Evolutionary conservation across 2,113 vertebrate genomes (phyloP), one percentile per base, ranked within the genome.

Genomic region (Chloebia gouldiae): DNA sequence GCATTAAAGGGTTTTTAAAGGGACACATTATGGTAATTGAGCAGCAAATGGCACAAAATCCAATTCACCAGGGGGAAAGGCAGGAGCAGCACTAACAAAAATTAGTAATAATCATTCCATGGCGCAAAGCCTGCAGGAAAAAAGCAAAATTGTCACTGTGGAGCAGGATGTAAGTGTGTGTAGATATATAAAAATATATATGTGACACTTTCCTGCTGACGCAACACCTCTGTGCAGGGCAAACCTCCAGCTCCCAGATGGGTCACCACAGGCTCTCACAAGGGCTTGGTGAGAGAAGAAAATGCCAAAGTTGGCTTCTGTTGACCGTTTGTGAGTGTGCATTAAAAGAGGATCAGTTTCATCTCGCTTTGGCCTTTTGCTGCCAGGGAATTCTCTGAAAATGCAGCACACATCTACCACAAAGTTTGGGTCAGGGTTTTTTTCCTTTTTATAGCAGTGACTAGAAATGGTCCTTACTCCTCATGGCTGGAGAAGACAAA

Each of bases 191-290:
- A 19, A 77, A 51, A 56, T 80, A 16, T 70, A 39, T 49, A 53
- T 2, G 40, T n/a, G 72, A 39, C 13, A 8, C 66, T 66, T 73
- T 79, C 39, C 81, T 61, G 63, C 88, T 92, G 75, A 51, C 70
- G 85, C 94, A 91, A 94, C 42, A 18, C 66, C 81, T 88, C 15
- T 2, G 28, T 1, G 15, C 59, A 51, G 84, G 50, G 45, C 90
- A 88, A 21, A 71, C 30, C 71, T 72, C 75, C 94, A 95, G 84
- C 59, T 96, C 91, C 87, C 85, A 73, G 23, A 69, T 93, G 92
- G 93, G 93, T 87, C 91, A 73, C 70, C 81, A 63, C 85, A 86
- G 91, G 90, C 54, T 86, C 73, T 70, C 81, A 49, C 33, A 13
- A 57, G 63, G 54, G 54, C 59, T 84, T 35, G 45, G 53, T 2